Evolutionary conservation across 2,113 vertebrate genomes (phyloP).

Genomic region (Dipodomys stephensi): DNA sequence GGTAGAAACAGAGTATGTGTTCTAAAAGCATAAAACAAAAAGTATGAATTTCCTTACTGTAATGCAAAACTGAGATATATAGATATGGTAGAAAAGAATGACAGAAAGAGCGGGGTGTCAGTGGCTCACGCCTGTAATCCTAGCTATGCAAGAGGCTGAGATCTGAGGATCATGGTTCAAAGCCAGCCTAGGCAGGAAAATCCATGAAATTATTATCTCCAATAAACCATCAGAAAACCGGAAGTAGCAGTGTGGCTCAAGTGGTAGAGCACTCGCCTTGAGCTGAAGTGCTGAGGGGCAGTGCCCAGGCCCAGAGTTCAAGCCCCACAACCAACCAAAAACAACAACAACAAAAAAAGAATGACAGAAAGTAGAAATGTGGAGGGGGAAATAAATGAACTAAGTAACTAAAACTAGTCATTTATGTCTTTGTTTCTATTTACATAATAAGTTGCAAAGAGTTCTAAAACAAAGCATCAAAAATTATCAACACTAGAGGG

Average conservation of each 20-base stretch:
- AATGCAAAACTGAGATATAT: conserved; percentile 9
- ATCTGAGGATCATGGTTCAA: too few species aligned
- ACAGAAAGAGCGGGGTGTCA: neutral
- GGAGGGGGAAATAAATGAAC: conserved; percentile 8
- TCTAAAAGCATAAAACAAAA: neutral
- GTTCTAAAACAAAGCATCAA: conserved; percentile 12
- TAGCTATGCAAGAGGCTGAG: too few species aligned
- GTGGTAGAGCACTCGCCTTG: too few species aligned
- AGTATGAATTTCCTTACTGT: neutral
- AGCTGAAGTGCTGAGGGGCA: too few species aligned
- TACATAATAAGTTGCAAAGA: neutral
- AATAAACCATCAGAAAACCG: too few species aligned
- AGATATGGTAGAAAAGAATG: neutral
- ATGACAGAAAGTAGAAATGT: neutral
- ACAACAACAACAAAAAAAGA: neutral
- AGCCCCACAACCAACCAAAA: too few species aligned
- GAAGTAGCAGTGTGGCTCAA: too few species aligned
- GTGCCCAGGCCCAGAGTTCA: too few species aligned
- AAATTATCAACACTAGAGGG: neutral
- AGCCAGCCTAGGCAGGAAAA: too few species aligned
- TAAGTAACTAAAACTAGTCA: neutral
- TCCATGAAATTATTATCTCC: too few species aligned
- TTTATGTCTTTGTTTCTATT: neutral
- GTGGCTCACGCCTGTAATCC: too few species aligned
- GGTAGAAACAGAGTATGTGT: neutral